Evolutionary conservation across 2,113 vertebrate genomes (phyloP).

Genomic region (Lontra canadensis): DNA sequence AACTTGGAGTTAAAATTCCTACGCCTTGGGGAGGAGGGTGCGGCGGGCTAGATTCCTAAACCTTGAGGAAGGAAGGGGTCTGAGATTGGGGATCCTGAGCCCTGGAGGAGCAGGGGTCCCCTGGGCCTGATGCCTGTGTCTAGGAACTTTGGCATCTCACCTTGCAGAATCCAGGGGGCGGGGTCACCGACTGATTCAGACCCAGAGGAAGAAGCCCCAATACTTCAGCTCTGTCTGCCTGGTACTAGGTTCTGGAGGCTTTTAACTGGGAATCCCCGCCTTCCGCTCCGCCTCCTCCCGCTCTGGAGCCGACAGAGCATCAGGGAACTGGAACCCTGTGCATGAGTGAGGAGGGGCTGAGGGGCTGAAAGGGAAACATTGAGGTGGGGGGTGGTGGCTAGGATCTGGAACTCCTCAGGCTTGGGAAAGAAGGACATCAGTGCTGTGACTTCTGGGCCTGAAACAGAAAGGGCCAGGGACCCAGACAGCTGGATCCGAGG

Average conservation of each 20-base stretch:
- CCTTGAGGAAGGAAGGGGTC: background rate
- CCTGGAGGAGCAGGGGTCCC: background rate
- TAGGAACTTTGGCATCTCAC: constrained; percentile 47
- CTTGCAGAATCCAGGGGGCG: constrained; percentile 55
- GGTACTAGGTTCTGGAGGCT: constrained; percentile 28
- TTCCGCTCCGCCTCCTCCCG: background rate
- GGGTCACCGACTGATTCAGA: constrained; percentile 33
- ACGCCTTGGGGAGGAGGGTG: background rate
- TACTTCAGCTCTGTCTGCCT: background rate
- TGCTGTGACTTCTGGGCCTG: background rate
- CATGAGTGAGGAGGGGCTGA: background rate
- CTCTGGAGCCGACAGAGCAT: rapidly evolving
- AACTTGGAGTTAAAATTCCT: background rate
- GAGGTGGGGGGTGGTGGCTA: background rate
- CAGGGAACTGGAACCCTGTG: background rate
- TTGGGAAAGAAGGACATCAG: background rate
- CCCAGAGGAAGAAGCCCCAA: constrained; percentile 7
- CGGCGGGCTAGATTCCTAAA: background rate
- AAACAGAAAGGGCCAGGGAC: background rate
- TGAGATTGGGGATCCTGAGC: background rate
- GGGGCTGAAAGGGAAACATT: background rate
- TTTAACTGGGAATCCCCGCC: constrained; percentile 63
- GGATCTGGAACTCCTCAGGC: background rate
- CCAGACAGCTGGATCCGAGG: background rate
- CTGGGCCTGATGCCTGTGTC: background rate